A percentile compares a stretch with the other conserved stretches of the same genome.
phyloP scores from a whole-genome alignment of 2,888 invertebrate species.

The Calameuta pallipes region DNA sequence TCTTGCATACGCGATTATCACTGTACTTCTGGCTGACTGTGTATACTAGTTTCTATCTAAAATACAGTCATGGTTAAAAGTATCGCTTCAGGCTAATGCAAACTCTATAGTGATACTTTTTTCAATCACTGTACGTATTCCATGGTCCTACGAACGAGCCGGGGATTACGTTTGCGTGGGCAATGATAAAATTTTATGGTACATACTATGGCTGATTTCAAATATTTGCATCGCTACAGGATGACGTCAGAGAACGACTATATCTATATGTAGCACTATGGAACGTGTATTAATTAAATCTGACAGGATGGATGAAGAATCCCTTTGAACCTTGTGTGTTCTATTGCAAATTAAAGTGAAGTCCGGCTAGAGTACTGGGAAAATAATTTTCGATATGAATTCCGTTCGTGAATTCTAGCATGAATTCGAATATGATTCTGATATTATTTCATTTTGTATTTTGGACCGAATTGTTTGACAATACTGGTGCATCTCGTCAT shows the following conservation, averaged over 20 bases:
- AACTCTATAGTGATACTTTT: not conserved
- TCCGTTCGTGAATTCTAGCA: constrained; percentile 13
- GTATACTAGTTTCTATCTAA: not conserved
- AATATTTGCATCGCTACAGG: not conserved
- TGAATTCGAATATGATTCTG: constrained; percentile 2
- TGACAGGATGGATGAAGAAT: constrained; percentile 36
- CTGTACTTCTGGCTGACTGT: not conserved
- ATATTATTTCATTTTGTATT: not conserved
- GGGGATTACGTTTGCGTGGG: not conserved
- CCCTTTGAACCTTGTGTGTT: constrained; percentile 47
- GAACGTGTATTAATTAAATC: constrained; percentile 50
- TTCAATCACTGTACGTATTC: not conserved
- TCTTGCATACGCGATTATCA: not conserved
- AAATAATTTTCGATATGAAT: constrained; percentile 30
- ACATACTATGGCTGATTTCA: not conserved
- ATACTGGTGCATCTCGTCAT: not conserved
- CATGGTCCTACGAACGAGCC: not conserved
- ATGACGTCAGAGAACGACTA: not conserved
- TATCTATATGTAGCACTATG: constrained; percentile 18
- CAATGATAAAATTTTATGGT: not conserved
- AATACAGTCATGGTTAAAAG: not conserved
- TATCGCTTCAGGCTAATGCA: too few species aligned
- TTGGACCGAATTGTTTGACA: not conserved
- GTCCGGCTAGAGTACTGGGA: constrained; percentile 15
- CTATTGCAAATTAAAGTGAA: constrained; percentile 50